Percentiles rank a stretch among this genome's conserved stretches.
Evolutionary conservation across 2,888 invertebrate genomes (phyloP).

Genomic region (Hoplodrina blanda): DNA sequence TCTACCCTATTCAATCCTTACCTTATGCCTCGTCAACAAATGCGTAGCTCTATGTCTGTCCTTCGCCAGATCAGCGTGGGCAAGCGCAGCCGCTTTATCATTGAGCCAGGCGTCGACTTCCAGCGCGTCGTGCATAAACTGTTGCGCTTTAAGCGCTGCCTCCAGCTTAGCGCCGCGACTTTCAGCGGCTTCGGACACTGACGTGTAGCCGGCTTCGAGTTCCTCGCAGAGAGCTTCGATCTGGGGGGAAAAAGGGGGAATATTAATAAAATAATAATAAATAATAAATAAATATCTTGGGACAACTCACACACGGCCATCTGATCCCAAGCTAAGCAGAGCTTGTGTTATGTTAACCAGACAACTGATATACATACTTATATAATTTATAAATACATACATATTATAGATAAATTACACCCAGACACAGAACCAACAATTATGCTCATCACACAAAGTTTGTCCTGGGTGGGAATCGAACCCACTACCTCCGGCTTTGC

Average conservation of each 20-base stretch:
- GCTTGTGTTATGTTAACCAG: no score
- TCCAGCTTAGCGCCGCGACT: constrained; percentile 95
- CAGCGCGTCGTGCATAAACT: constrained; percentile 97
- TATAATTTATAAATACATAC: no score
- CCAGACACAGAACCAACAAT: no score
- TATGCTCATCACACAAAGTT: no score
- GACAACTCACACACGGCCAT: no score
- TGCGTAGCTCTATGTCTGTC: constrained; percentile 98
- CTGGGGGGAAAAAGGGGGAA: constrained; percentile 75
- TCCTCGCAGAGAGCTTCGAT: constrained; percentile 94
- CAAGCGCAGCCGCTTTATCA: constrained; percentile 95
- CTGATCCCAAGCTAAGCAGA: no score
- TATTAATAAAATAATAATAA: no score
- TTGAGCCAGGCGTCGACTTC: constrained; percentile 98
- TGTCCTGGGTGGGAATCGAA: no score
- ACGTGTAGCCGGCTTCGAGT: constrained; percentile 93
- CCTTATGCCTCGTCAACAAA: constrained; percentile 98
- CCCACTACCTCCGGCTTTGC: no score
- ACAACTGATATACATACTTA: no score
- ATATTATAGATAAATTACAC: no score
- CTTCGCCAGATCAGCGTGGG: constrained; percentile 96
- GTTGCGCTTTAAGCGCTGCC: constrained; percentile 96
- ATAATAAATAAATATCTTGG: no score
- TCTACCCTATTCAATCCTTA: constrained; percentile 67
- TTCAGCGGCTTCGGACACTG: constrained; percentile 93